Base-by-base conservation (phyloP, 2,888 invertebrate genomes). In the Tetragonula carbonaria region DNA sequence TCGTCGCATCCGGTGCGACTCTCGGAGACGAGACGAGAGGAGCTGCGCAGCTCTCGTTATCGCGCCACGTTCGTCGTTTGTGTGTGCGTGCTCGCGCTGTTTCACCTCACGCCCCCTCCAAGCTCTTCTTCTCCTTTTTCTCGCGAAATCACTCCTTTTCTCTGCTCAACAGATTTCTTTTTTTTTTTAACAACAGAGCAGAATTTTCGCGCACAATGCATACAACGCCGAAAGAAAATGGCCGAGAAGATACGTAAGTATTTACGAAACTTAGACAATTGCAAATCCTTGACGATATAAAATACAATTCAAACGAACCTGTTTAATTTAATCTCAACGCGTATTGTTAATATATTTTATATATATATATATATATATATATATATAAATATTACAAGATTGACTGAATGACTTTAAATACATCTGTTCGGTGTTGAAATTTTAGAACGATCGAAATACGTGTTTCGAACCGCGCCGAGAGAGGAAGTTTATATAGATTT, bases 1-100 rank as follows among this genome's bases (percentile, higher is more conserved):
- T 93, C 91, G 91, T 92, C 91, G 91, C 92, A 92, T 93, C 93
- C 93, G 93, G 93, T 91, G 88, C 87, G 73, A 70, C 33, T 33
- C 33, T 33, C 33, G 70, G 65, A 74, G 82, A 83, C 86, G 82
- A 83, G 88, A 85, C 70, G 84, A 84, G 23, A 45, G 3, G 57
- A 21, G n/a, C 8, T n/a, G 21, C 11, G 71, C 57, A 51, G 45
- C 45, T 87, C 87, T 89, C 82, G 85, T 89, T 89, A 89, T 89
- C 89, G 80, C 79, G 50, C 45, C 50, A 38, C 74, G 71, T 63
- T 57, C 11, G 28, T 74, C 80, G 78, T 65, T 65, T 66, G 63
- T 62, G 82, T 57, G 53, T 75, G 33, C 62, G 51, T 63, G 62
- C 73, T 45, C 50, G 55, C n/a, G 33, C 38, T 55, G 28, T 66